These are phyloP conservation scores for Mnemiopsis leidyi DNA, from an alignment of 37 sponge, comb jelly and placozoan species.

Conservation along the genomic window DNA sequence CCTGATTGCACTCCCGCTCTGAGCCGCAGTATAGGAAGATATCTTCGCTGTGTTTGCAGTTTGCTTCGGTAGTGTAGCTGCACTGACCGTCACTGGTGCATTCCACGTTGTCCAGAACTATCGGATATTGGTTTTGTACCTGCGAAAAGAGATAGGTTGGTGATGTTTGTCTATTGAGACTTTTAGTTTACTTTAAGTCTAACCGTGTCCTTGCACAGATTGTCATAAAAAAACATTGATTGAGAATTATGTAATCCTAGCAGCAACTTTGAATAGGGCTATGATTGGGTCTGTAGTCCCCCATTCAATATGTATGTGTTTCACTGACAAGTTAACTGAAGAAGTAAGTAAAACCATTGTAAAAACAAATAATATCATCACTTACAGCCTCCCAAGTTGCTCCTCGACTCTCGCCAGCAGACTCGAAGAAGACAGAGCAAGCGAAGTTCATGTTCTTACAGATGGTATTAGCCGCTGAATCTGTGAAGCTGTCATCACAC, in stretches of 20 bases:
- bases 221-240: no score
- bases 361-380: no score
- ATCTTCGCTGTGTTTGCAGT: not conserved
- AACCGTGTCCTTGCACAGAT: no score
- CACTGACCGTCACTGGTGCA: not conserved
- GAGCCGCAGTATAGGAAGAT: not conserved
- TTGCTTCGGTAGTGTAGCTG: not conserved
- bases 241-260: no score
- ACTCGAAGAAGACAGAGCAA: not conserved
- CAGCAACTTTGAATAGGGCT: no score
- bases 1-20: not conserved
- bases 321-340: no score
- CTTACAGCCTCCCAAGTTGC: not conserved
- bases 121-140: not conserved
- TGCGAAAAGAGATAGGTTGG: no score
- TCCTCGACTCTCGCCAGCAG: not conserved
- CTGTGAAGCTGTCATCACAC: not conserved
- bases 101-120: not conserved
- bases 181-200: no score
- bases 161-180: no score
- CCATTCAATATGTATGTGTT: no score
- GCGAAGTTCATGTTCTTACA: not conserved
- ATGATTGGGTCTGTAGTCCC: no score
- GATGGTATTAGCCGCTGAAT: not conserved
- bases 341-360: no score